Evolutionary conservation across 2,113 vertebrate genomes (phyloP).

Genomic region (Argyrosomus japonicus): DNA sequence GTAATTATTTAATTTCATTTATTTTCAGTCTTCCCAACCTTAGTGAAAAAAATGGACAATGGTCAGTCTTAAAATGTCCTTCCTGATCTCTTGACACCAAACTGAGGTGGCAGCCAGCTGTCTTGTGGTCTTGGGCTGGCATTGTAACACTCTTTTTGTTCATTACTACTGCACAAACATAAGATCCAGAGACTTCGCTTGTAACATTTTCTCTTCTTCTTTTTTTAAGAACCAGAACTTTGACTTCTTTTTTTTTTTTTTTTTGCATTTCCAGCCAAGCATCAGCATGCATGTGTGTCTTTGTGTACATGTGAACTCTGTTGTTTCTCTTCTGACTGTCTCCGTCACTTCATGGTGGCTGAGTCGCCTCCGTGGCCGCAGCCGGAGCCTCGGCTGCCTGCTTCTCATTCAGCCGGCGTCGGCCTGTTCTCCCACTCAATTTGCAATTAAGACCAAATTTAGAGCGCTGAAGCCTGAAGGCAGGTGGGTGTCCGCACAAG

Average conservation of each 20-base stretch:
- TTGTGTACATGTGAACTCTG: constrained; percentile 20
- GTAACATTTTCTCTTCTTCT: background rate
- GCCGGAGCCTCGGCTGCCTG: constrained; percentile 66
- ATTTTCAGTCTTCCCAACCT: background rate
- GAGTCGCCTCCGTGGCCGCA: constrained; percentile 47
- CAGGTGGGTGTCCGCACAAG: constrained; percentile 83
- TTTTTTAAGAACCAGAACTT: constrained; percentile 1
- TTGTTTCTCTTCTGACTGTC: constrained; percentile 26
- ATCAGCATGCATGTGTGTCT: background rate
- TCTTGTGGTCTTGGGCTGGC: background rate
- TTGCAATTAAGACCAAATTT: constrained; percentile 88
- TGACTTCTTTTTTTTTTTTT: background rate
- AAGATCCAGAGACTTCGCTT: background rate
- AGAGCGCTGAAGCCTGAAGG: constrained; percentile 86
- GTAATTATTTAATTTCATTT: too few relatives aligned
- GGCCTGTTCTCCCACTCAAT: constrained; percentile 85
- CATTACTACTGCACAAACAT: background rate
- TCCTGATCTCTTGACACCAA: background rate
- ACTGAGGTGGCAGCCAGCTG: background rate
- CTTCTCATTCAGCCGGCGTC: constrained; percentile 83
- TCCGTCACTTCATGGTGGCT: constrained; percentile 52
- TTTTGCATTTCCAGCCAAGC: background rate
- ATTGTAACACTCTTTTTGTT: background rate
- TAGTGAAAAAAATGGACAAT: background rate
- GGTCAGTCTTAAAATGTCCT: background rate